A percentile compares a stretch with the other conserved stretches of the same genome.
phyloP scores from a whole-genome alignment of 1,140 invertebrate species.

The Drosophila erecta region DNA sequence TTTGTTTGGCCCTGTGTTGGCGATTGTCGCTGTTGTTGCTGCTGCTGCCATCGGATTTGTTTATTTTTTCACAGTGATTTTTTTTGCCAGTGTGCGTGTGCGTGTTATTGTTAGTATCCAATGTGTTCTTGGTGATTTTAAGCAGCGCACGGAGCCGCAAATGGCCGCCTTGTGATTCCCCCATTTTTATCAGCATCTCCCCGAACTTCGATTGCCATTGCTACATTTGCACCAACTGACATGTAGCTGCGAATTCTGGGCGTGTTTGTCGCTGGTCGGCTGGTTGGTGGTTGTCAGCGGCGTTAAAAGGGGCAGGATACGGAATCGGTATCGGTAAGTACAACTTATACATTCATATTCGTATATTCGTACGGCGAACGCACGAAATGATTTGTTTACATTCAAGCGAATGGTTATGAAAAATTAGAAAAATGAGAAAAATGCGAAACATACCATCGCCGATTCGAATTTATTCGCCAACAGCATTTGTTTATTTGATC shows the following conservation, averaged over 20 bases:
- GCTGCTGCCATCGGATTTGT: conserved; percentile 6
- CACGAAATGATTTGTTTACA: conserved; percentile 72
- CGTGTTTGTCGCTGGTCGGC: conserved; percentile 13
- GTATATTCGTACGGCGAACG: conserved; percentile 3
- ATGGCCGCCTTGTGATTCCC: conserved; percentile 15
- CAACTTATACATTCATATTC: background rate
- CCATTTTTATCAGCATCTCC: conserved; percentile 11
- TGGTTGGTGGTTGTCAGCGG: conserved; percentile 22
- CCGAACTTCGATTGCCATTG: background rate
- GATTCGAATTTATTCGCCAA: conserved; percentile 1
- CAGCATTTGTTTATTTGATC: conserved; percentile 13
- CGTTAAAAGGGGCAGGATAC: conserved; percentile 11
- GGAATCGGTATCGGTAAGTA: conserved; percentile 75
- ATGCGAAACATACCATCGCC: conserved; percentile 1
- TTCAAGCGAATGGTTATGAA: conserved; percentile 14
- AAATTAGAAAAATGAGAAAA: background rate
- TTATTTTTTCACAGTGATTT: conserved; percentile 4
- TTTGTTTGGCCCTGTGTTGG: conserved; percentile 15
- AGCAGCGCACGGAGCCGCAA: conserved; percentile 7
- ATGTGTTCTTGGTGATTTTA: background rate
- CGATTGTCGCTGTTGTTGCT: conserved; percentile 10
- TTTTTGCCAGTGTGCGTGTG: conserved; percentile 1
- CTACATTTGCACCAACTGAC: conserved; percentile 23
- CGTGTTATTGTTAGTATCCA: background rate
- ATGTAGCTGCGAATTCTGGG: conserved; percentile 44